Evolutionary conservation across 2,797 vertebrate genomes (phyloP), one percentile per base, ranked within the genome.

Genomic region (Poeciliopsis presidionis): DNA sequence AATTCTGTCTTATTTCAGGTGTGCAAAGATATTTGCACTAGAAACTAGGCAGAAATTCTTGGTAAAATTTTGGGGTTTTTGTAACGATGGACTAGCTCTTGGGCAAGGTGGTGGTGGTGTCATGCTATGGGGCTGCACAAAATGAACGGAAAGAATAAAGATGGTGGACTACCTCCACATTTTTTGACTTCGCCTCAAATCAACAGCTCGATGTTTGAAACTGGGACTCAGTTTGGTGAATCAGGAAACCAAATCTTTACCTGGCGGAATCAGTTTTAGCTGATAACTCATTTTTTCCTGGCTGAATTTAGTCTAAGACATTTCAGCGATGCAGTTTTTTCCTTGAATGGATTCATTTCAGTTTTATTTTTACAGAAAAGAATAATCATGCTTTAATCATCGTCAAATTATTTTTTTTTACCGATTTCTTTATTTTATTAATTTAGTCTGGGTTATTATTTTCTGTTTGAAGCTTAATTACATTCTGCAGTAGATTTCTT

Each of bases 401-500:
- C 25, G 22, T 73, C 51, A 4, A 4, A 12, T 59, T n/a, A 39
- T 41, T 55, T 57, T n/a, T 57, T n/a, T n/a, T 20, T 33, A 72
- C 33, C 5, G 1, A 22, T 72, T 72, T 72, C 39, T 72, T 30
- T 30, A 49, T 22, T 3, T 74, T 12, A 41, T 1, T 70, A 28
- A 43, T 57, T 55, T 33, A 16, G 18, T 59, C 18, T 61, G 28
- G 2, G n/a, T 59, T 71, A 30, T 75, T 57, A 5, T 83, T 84
- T 70, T 47, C 28, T 2, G 41, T 77, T 78, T 30, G 57, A 78
- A 11, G 30, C 65, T 57, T 67, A 25, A 28, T 43, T 78, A 28
- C 49, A 18, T 75, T 25, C 76, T 72, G 5, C 12, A 77, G 72
- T 73, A 45, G 41, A 28, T 71, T 49, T 57, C 5, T 28, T 14